These are phyloP conservation scores for Kryptopterus vitreolus DNA, from an alignment of 2,797 vertebrate species.

Conservation along the genomic window DNA sequence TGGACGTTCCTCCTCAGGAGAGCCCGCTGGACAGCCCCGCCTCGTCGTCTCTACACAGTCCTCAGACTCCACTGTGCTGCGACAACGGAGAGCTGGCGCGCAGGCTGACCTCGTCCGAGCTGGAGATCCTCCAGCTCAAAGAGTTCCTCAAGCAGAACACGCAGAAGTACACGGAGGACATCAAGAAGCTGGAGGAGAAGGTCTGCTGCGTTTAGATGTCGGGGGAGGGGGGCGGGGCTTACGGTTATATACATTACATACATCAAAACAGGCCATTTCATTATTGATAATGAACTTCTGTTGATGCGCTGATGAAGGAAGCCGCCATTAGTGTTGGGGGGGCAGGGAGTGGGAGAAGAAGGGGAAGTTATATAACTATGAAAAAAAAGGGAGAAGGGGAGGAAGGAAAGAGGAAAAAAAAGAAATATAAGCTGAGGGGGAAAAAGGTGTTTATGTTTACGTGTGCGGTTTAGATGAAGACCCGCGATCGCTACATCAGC, in stretches of 20 bases:
- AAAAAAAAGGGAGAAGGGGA: too few relatives aligned
- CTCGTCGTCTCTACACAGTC: constrained; percentile 48
- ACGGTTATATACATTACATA: too few relatives aligned
- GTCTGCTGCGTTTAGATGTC: constrained; percentile 60
- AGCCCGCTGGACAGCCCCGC: constrained; percentile 67
- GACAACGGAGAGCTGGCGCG: constrained; percentile 79
- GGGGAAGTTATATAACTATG: too few relatives aligned
- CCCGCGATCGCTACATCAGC: constrained; percentile 90
- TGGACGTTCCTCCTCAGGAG: constrained; percentile 66
- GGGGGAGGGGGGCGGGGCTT: too few relatives aligned
- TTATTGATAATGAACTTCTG: too few relatives aligned
- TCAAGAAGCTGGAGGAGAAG: constrained; percentile 93
- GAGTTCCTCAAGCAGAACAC: constrained; percentile 85
- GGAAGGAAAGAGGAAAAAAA: too few relatives aligned
- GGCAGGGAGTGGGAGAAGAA: too few relatives aligned
- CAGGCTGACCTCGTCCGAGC: constrained; percentile 80
- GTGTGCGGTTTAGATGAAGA: constrained; percentile 79
- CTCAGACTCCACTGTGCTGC: constrained; percentile 67
- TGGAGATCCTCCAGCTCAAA: constrained; percentile 82
- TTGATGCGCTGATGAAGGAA: too few relatives aligned
- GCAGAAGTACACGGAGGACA: constrained; percentile 85
- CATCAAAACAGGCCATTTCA: too few relatives aligned
- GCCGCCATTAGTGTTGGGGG: too few relatives aligned
- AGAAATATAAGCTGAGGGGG: too few relatives aligned
- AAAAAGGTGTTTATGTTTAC: too few relatives aligned